Evolutionary conservation across 2,888 invertebrate genomes (phyloP).

Genomic region (Bellardia bayeri): DNA sequence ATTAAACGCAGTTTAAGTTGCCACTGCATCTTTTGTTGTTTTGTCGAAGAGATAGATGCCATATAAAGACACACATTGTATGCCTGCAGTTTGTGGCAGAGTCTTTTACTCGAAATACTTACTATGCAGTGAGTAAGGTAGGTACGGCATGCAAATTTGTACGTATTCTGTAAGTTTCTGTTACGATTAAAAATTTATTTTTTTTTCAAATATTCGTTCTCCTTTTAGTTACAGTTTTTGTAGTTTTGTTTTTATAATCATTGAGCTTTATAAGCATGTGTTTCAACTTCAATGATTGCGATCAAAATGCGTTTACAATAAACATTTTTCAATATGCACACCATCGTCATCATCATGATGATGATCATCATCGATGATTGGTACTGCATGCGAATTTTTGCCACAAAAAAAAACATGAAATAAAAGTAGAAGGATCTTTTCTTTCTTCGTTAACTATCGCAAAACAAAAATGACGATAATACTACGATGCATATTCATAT

Average conservation of each 20-base stretch:
- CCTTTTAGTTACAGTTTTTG: neutral
- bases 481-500: constrained; percentile 65
- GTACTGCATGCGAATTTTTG: constrained; percentile 20
- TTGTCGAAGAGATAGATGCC: constrained; percentile 9
- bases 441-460: constrained; percentile 32
- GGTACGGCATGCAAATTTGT: constrained; percentile 58
- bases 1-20: constrained; percentile 70
- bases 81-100: neutral
- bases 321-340: constrained; percentile 53
- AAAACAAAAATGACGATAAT: constrained; percentile 31
- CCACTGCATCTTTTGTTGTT: constrained; percentile 65
- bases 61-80: constrained; percentile 45
- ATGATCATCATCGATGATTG: neutral
- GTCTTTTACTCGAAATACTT: constrained; percentile 47
- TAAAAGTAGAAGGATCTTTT: constrained; percentile 23
- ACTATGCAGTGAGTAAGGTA: neutral
- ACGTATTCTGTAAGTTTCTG: constrained; percentile 28
- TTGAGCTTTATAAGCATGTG: constrained; percentile 66
- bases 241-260: constrained; percentile 44
- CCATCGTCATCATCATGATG: constrained; percentile 7
- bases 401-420: constrained; percentile 13
- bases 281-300: constrained; percentile 64
- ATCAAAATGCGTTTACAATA: constrained; percentile 73
- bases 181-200: constrained; percentile 52
- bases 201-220: constrained; percentile 10